These are phyloP conservation scores for Caenorhabditis angaria DNA, from an alignment of 2,888 invertebrate species.

Conservation along the genomic window DNA sequence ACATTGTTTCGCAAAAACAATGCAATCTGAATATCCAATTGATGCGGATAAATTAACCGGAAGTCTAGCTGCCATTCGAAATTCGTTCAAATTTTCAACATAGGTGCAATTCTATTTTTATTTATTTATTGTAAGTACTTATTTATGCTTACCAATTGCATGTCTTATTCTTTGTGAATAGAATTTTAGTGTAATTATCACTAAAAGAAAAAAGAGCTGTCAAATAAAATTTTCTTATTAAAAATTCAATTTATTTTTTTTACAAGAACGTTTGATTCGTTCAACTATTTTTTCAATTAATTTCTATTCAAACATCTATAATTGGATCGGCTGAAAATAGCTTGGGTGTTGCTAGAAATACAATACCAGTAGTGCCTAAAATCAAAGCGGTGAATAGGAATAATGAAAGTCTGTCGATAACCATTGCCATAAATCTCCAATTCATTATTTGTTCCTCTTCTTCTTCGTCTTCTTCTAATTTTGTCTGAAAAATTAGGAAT, in stretches of 20 bases:
- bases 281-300: neutral
- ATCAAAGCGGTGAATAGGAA: constrained; percentile 58
- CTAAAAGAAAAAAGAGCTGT: neutral
- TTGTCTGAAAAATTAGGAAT: constrained; percentile 36
- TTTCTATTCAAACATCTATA: constrained; percentile 9
- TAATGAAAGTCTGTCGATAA: constrained; percentile 68
- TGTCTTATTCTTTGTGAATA: neutral
- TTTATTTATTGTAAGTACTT: neutral
- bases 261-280: neutral
- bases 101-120: neutral
- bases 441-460: constrained; percentile 69
- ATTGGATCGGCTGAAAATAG: constrained; percentile 26
- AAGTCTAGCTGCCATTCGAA: neutral
- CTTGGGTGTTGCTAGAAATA: constrained; percentile 40
- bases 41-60: neutral
- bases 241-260: too few species aligned
- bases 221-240: neutral
- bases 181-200: neutral
- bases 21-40: neutral
- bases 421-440: constrained; percentile 70
- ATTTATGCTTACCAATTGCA: neutral
- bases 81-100: neutral
- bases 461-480: constrained; percentile 66
- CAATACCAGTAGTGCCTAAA: constrained; percentile 22
- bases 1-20: constrained; percentile 15